Conservation (phyloP, 2,888 invertebrate genomes). For the Lathronympha strigana region DNA sequence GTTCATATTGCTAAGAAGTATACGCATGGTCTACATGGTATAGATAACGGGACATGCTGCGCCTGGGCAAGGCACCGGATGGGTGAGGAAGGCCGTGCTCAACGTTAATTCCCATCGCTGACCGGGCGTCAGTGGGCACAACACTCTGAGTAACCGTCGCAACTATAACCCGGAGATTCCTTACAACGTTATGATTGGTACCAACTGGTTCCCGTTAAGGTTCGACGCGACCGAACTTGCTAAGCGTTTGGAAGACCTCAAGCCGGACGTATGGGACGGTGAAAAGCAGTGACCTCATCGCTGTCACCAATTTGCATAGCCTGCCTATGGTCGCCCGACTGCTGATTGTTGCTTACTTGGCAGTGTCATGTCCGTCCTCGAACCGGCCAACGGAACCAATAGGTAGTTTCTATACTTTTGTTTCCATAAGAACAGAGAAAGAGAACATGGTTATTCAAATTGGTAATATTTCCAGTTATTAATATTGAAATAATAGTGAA, state of each 20-base stretch:
- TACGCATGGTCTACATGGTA: conserved; percentile 8
- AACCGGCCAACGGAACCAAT: too few species aligned
- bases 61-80: conserved; percentile 51
- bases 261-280: conserved; percentile 41
- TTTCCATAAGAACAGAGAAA: too few species aligned
- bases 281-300: conserved; percentile 65
- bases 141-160: conserved; percentile 38
- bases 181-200: background rate
- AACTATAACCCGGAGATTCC: background rate
- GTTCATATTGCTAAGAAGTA: conserved; percentile 8
- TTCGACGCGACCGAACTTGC: background rate
- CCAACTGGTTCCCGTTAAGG: background rate
- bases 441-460: too few species aligned
- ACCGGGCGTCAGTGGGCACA: background rate
- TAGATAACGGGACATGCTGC: conserved; percentile 60
- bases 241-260: background rate
- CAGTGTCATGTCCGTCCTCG: background rate
- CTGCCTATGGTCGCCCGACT: background rate
- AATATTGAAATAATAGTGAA: too few species aligned
- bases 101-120: background rate
- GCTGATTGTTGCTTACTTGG: conserved; percentile 6
- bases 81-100: conserved; percentile 51
- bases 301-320: conserved; percentile 22
- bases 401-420: too few species aligned
- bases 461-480: too few species aligned